Evolutionary conservation across 2,113 vertebrate genomes (phyloP).

Genomic region (Daubentonia madagascariensis): DNA sequence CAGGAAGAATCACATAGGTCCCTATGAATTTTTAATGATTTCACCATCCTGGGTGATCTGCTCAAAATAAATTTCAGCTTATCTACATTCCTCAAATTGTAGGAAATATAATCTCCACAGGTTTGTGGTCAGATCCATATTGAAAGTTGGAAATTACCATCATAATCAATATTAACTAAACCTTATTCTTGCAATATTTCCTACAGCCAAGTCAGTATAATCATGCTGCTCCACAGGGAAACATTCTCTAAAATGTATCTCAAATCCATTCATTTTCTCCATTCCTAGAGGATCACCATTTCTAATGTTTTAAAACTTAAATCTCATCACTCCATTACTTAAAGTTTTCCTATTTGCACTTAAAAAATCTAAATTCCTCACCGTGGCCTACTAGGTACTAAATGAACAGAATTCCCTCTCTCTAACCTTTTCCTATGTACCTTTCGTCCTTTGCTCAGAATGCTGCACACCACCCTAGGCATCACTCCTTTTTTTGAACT

Average conservation of each 20-base stretch:
- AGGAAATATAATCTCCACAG: not conserved
- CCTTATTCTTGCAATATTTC: not conserved
- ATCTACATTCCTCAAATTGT: not conserved
- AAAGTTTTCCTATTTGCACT: not conserved
- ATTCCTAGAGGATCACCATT: not conserved
- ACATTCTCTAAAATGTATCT: not conserved
- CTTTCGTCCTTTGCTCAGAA: not conserved
- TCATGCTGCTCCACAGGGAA: not conserved
- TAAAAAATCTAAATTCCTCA: not conserved
- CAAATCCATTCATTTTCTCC: not conserved
- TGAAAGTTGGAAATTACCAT: not conserved
- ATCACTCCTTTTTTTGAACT: not conserved
- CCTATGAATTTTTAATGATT: not conserved
- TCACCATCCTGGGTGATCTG: not conserved
- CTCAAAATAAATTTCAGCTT: not conserved
- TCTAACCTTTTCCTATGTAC: not conserved
- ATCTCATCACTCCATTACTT: not conserved
- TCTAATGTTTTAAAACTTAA: not conserved
- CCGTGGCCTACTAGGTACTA: not conserved
- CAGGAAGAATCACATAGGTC: not conserved
- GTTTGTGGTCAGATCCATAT: not conserved
- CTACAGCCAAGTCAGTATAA: not conserved
- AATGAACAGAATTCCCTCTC: not conserved
- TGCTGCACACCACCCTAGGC: not conserved
- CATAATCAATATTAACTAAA: slow-evolving; percentile 9